phyloP scores from a whole-genome alignment of 2,797 vertebrate genomes.

The Phalloptychus januarius region DNA sequence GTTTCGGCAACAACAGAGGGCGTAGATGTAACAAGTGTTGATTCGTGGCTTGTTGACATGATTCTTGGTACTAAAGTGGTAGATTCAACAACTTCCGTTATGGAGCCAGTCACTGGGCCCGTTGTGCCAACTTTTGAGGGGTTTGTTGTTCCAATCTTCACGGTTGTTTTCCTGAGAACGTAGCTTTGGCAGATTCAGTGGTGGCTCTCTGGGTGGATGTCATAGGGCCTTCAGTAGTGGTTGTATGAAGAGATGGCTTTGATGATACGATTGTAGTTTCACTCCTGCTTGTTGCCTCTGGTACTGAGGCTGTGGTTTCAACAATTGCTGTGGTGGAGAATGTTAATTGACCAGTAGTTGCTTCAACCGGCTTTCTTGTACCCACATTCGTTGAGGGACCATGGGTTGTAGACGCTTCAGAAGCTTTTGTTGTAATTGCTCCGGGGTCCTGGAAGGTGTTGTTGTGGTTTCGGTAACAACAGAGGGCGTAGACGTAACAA shows the following conservation, averaged over 20 bases:
- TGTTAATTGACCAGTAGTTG: background rate
- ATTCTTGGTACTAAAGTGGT: background rate
- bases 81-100: slow-evolving; percentile 4
- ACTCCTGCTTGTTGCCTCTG: background rate
- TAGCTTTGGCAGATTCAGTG: background rate
- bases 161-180: background rate
- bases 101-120: slow-evolving; percentile 1
- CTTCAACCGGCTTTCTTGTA: background rate
- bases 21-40: background rate
- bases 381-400: fast-evolving
- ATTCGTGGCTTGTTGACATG: background rate
- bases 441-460: background rate
- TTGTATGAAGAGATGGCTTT: background rate
- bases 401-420: background rate
- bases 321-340: background rate
- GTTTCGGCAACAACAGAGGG: background rate
- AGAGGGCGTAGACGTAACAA: background rate
- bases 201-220: background rate
- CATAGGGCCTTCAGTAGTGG: background rate
- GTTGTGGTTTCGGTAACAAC: background rate
- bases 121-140: background rate
- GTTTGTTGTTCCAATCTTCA: background rate
- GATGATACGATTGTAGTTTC: background rate
- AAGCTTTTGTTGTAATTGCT: fast-evolving
- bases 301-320: background rate